Base-by-base conservation (phyloP, 2,888 invertebrate species). In the Agelastica alni region DNA sequence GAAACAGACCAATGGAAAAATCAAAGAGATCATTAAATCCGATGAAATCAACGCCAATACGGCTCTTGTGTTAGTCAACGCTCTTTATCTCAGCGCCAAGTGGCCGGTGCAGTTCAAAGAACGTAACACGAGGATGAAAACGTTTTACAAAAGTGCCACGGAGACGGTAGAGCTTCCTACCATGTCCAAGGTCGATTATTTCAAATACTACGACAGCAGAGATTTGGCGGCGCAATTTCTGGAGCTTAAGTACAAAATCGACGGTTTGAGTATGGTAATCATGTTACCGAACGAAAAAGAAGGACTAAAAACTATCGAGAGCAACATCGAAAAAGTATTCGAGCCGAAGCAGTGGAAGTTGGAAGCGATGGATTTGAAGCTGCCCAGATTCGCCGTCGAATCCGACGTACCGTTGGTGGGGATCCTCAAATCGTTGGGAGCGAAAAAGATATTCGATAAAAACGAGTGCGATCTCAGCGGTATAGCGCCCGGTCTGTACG, bases 81-180 rank as follows among this genome's bases (percentile, higher is more conserved):
- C 75, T 2, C 44, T 76, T 26, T 71, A 76, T 55, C 73, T 76
- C 52, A 69, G 70, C 22, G 74, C 69, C 17, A 64, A 64, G 46
- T 74, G 73, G 72, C 36, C 44, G 2, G 51, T 49, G 13, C 59
- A 60, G 4, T 71, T 71, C 47, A 57, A 66, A 17, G 42, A 54
- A 1, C 57, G 57, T 52, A 41, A 45, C 20, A 70, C 70, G 10
- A 31, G 14, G 6, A 62, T 62, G 39, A 46, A 61, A 30, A 63
- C 65, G 4, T 75, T 75, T 56, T 66, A 65, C 49, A 46, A 44
- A 6, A 59, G 55, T 7, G 51, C 55, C 3, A 63, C 56, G 4
- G 56, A 65, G 10, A 45, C 61, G 4, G 58, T 67, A 7, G 56
- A 66, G 37, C 68, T 72, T 1, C 66, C 69, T 17, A 72, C 68